Evolutionary conservation across 2,797 vertebrate species (phyloP), one percentile per base, ranked within the genome.

Genomic region (Dromococcyx pavoninus): DNA sequence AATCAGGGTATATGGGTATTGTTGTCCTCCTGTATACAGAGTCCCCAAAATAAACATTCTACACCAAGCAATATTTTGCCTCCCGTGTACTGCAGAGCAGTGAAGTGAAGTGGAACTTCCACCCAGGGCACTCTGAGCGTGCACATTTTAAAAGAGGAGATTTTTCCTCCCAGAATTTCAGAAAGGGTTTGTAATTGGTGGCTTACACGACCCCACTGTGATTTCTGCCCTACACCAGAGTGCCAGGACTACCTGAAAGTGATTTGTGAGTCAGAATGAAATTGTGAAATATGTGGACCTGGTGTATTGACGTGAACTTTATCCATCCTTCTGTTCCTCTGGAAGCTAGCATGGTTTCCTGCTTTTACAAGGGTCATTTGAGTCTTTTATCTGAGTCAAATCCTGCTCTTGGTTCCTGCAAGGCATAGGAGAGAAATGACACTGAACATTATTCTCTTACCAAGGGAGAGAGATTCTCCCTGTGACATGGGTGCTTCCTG

Each of bases 361-460:
- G 48, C 83, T 89, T 85, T 96, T 90, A 90, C 61, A 91, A 82
- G 89, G 89, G 86, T 96, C 93, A 84, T 82, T 77, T 91, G 60
- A 94, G 74, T 93, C 86, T 94, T 94, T 94, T 70, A 90, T 87
- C 77, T 65, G 77, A 93, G 86, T 67, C 88, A 90, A 95, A 77
- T 72, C 77, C 86, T 72, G 50, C 57, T 85, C 71, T 79, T 87
- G 78, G 78, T 89, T 95, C 78, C 91, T 92, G 74, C 65, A 91
- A 58, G 86, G 81, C 30, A 27, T 43, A 66, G 0, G 19, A 91
- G 78, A 93, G 89, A 86, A 72, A 74, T 77, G 75, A 89, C 86
- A 94, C 78, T 5, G 3, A 94, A 86, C 65, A 69, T 69, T 33
- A 65, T 65, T 91, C 74, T 91, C 71, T 87, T 85, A 88, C 30